phyloP scores from a whole-genome alignment of 1,140 invertebrate genomes.

The Trissolcus basalis region DNA sequence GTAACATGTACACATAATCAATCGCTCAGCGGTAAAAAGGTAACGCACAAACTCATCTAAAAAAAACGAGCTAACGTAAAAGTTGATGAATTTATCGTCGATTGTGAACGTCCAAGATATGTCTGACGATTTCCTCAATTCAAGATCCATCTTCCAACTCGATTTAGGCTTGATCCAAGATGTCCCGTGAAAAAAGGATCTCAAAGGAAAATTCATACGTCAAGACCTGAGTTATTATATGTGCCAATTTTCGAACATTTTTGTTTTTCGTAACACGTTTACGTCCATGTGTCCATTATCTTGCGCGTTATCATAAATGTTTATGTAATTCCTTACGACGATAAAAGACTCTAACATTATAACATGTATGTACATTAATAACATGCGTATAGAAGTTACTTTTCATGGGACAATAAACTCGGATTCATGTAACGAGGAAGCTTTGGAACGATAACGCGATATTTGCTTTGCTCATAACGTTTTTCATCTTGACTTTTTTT shows the following conservation, averaged over 20 bases:
- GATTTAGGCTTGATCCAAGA: conserved; percentile 25
- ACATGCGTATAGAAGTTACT: conserved; percentile 71
- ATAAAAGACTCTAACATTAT: conserved; percentile 72
- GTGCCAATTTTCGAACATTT: conserved; percentile 47
- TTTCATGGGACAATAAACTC: conserved; percentile 64
- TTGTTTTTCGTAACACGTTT: conserved; percentile 39
- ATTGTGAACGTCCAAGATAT: conserved; percentile 53
- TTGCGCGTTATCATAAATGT: conserved; percentile 42
- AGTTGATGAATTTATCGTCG: conserved; percentile 18
- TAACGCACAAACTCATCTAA: conserved; percentile 24
- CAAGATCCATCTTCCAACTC: conserved; percentile 13
- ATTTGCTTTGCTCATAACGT: conserved; percentile 27
- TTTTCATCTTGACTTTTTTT: conserved; percentile 33
- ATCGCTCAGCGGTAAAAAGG: conserved; percentile 31
- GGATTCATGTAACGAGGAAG: conserved; percentile 63
- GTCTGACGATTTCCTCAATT: conserved; percentile 18
- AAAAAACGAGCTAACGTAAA: background rate
- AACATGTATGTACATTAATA: conserved; percentile 75
- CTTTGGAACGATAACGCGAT: conserved; percentile 66
- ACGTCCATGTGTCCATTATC: conserved; percentile 52
- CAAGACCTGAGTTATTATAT: conserved; percentile 51
- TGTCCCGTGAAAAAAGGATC: conserved; percentile 37
- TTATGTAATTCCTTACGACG: conserved; percentile 66
- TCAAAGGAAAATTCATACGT: conserved; percentile 44
- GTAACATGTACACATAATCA: conserved; percentile 37